These are phyloP conservation scores for Lepilemur ruficaudatus DNA, from an alignment of 2,797 vertebrate species.

Conservation along the genomic window DNA sequence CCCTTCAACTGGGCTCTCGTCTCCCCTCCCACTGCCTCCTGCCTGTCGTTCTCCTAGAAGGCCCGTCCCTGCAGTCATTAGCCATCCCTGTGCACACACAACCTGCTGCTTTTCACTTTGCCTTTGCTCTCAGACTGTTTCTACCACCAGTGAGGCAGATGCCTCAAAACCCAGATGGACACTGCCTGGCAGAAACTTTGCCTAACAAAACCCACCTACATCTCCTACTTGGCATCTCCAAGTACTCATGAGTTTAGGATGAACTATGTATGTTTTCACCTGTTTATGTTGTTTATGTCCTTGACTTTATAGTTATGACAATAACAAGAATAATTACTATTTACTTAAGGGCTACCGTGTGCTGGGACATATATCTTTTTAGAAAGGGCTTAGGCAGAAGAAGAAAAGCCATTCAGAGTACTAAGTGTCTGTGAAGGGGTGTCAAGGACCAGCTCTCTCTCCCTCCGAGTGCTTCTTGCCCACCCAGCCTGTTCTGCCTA, in stretches of 20 bases:
- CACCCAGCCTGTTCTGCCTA: not conserved
- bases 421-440: not conserved
- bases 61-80: not conserved
- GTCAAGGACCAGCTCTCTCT: not conserved
- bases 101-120: not conserved
- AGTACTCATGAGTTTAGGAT: not conserved
- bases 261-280: not conserved
- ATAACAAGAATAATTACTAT: not conserved
- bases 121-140: slow-evolving; percentile 4
- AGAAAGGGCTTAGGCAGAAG: not conserved
- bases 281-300: not conserved
- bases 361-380: not conserved
- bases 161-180: not conserved
- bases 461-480: not conserved
- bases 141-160: not conserved
- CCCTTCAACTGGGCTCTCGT: not conserved
- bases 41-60: not conserved
- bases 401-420: not conserved
- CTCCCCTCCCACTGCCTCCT: not conserved
- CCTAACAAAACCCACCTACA: not conserved
- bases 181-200: not conserved
- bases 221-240: not conserved
- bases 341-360: not conserved
- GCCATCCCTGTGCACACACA: not conserved
- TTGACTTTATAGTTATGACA: not conserved